Conservation (phyloP, 2,797 vertebrate genomes). For the Poeciliopsis presidionis region DNA sequence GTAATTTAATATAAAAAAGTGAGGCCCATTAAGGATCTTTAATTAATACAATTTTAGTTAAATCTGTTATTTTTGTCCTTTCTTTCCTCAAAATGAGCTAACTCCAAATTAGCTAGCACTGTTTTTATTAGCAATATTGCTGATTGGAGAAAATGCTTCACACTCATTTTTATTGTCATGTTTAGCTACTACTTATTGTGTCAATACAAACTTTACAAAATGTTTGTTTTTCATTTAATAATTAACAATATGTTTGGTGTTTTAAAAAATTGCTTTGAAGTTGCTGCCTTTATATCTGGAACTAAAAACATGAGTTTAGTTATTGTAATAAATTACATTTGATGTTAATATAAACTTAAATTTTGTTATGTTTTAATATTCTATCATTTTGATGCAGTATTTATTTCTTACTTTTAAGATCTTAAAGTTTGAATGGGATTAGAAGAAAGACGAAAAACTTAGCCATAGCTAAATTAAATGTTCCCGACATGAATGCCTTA, state of each 20-base stretch:
- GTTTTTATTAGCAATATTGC: background rate
- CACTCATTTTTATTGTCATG: background rate
- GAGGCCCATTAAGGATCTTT: background rate
- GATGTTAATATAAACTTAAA: background rate
- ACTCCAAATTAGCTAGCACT: background rate
- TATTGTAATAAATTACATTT: background rate
- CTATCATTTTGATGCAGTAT: background rate
- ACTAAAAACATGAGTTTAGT: background rate
- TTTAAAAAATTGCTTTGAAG: background rate
- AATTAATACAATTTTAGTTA: background rate
- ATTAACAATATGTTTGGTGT: background rate
- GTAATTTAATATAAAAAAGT: background rate
- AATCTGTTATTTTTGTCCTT: background rate
- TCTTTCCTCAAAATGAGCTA: background rate
- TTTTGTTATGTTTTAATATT: background rate
- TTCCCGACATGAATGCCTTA: conserved; percentile 4
- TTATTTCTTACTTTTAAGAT: background rate
- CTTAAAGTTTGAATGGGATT: background rate
- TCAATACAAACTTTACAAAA: background rate
- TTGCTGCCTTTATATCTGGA: background rate
- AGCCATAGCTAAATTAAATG: background rate
- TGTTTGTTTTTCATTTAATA: background rate
- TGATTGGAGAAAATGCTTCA: background rate
- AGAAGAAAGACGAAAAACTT: conserved; percentile 7
- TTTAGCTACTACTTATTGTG: background rate